phyloP scores from a whole-genome alignment of 2,888 invertebrate species.

The Apotomis betuletana region DNA sequence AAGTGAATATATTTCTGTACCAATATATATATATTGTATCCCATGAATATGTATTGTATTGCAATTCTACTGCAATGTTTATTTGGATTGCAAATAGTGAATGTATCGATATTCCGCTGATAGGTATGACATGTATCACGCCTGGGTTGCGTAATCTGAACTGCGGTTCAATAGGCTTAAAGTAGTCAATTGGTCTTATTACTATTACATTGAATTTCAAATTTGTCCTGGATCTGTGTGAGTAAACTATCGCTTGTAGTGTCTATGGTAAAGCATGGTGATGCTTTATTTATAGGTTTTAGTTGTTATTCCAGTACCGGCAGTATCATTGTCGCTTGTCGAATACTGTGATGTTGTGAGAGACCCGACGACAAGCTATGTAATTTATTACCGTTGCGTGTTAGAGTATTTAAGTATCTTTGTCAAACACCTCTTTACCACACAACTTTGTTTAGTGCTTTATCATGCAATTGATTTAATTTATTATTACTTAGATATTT shows the following conservation, averaged over 20 bases:
- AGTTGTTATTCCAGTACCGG: conserved; percentile 65
- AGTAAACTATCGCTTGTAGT: conserved; percentile 80
- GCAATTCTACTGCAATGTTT: not conserved
- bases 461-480: conserved; percentile 10
- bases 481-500: conserved; percentile 8
- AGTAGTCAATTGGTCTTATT: conserved; percentile 46
- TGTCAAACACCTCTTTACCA: conserved; percentile 57
- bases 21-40: conserved; percentile 9
- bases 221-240: conserved; percentile 74
- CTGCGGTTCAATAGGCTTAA: conserved; percentile 12
- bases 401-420: conserved; percentile 65
- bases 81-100: not conserved
- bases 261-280: conserved; percentile 76
- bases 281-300: conserved; percentile 65
- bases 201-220: conserved; percentile 56
- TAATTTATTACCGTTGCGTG: conserved; percentile 67
- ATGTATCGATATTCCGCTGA: not conserved
- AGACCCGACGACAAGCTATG: conserved; percentile 63
- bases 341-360: conserved; percentile 60
- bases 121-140: not conserved
- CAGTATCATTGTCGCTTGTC: conserved; percentile 71
- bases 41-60: conserved; percentile 2
- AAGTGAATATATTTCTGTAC: not conserved
- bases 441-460: conserved; percentile 59
- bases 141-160: conserved; percentile 15